Conservation (phyloP, 2,888 invertebrate species). For the Drosophila ustulata region DNA sequence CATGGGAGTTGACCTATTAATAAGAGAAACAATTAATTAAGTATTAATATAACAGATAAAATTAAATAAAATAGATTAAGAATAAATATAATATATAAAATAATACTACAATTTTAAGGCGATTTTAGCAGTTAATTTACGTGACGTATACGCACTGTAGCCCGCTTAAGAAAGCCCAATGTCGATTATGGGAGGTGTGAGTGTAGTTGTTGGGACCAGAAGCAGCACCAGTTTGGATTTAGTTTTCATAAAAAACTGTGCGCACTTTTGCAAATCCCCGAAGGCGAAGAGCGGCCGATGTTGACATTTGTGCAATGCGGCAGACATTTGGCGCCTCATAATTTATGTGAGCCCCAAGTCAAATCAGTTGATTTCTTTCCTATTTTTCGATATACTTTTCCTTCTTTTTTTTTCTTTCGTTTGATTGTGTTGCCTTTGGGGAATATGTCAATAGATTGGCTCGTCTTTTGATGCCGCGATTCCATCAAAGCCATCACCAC, state of each 20-base stretch:
- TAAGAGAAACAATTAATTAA: neutral
- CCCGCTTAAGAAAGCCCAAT: conserved; percentile 4
- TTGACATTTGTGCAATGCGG: conserved; percentile 52
- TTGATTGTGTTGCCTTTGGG: conserved; percentile 35
- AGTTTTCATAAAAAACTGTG: conserved; percentile 60
- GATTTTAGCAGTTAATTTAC: neutral
- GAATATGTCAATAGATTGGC: conserved; percentile 52
- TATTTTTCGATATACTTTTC: neutral
- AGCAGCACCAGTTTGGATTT: conserved; percentile 56
- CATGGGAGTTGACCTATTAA: conserved; percentile 13
- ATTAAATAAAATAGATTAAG: neutral
- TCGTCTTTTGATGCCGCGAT: conserved; percentile 39
- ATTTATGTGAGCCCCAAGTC: conserved; percentile 42
- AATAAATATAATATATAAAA: too few species aligned
- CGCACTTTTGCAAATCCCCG: conserved; percentile 16
- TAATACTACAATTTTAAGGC: neutral
- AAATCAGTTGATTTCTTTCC: conserved; percentile 32
- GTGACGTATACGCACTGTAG: conserved; percentile 25
- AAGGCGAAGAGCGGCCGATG: conserved; percentile 21
- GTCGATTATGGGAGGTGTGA: neutral
- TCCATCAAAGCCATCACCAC: conserved; percentile 23
- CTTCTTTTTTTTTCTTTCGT: conserved; percentile 3
- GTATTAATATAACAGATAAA: neutral
- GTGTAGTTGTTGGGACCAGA: conserved; percentile 9
- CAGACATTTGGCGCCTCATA: conserved; percentile 53